These are phyloP conservation scores for Natator depressus DNA, from an alignment of 2,113 vertebrate genomes.

Conservation along the genomic window DNA sequence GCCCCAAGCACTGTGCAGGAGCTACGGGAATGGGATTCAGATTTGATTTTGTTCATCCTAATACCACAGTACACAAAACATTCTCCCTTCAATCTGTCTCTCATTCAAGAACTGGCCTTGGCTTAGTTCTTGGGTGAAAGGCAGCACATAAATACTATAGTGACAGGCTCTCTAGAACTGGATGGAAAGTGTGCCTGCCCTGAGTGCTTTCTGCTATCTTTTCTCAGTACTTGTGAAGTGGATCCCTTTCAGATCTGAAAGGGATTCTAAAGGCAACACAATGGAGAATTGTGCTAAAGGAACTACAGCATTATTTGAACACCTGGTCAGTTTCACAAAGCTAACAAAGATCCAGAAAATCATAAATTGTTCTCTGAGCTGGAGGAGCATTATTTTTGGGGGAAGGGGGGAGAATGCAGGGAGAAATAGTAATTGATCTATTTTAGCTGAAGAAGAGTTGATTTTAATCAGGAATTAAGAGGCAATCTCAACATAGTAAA, in stretches of 20 bases:
- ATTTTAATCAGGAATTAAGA: neutral
- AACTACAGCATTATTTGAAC: neutral
- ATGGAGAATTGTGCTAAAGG: neutral
- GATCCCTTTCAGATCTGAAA: no score
- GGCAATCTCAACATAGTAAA: neutral
- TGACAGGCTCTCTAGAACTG: neutral
- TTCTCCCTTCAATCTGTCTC: neutral
- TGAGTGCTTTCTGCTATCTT: neutral
- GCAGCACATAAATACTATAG: neutral
- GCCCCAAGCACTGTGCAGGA: neutral
- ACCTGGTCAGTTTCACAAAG: neutral
- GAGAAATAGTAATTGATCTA: no score
- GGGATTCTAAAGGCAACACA: neutral
- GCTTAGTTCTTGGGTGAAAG: neutral
- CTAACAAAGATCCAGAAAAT: neutral
- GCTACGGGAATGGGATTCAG: neutral
- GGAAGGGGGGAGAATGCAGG: no score
- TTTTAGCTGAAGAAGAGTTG: no score
- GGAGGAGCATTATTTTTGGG: neutral
- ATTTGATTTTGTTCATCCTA: neutral
- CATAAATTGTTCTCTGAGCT: neutral
- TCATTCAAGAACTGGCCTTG: neutral
- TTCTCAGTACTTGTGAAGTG: neutral
- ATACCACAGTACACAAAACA: neutral
- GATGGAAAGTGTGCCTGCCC: neutral